Percentiles rank a stretch among this genome's conserved stretches.
Evolutionary conservation across 2,113 vertebrate genomes (phyloP).

Genomic region (Poeciliopsis turrubarensis): DNA sequence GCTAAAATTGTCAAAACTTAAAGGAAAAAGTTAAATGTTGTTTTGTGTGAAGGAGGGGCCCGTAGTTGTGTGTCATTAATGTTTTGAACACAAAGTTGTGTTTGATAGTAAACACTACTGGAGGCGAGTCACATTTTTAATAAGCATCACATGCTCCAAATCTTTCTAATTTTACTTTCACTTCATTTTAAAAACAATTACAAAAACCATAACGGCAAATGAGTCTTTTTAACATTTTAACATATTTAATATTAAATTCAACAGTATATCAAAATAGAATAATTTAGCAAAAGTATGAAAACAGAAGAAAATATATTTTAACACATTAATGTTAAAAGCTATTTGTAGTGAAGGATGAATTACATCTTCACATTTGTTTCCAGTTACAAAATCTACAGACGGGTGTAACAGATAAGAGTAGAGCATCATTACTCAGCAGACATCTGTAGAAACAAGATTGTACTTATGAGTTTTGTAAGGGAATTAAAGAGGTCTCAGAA

Average conservation of each 20-base stretch:
- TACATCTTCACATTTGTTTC: not conserved
- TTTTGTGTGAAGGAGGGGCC: not conserved
- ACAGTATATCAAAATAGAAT: too few species aligned
- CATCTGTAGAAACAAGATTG: not conserved
- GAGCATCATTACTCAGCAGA: not conserved
- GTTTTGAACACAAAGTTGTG: constrained; percentile 16
- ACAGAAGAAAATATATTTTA: too few species aligned
- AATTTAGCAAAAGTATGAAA: too few species aligned
- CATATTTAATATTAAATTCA: too few species aligned
- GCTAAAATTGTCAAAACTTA: not conserved
- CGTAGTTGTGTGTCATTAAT: constrained; percentile 11
- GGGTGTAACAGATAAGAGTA: not conserved
- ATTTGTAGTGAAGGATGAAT: not conserved
- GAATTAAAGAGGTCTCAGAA: not conserved
- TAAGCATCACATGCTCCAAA: not conserved
- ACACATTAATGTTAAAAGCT: not conserved
- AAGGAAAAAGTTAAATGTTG: not conserved
- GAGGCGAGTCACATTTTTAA: not conserved
- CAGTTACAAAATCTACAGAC: not conserved
- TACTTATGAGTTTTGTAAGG: not conserved
- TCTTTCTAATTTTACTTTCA: not conserved
- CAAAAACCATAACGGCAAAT: too few species aligned
- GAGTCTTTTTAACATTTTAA: too few species aligned
- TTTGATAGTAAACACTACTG: constrained; percentile 28
- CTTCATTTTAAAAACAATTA: too few species aligned